Conservation (phyloP, 2,888 invertebrate genomes). For the Notodonta dromedarius region DNA sequence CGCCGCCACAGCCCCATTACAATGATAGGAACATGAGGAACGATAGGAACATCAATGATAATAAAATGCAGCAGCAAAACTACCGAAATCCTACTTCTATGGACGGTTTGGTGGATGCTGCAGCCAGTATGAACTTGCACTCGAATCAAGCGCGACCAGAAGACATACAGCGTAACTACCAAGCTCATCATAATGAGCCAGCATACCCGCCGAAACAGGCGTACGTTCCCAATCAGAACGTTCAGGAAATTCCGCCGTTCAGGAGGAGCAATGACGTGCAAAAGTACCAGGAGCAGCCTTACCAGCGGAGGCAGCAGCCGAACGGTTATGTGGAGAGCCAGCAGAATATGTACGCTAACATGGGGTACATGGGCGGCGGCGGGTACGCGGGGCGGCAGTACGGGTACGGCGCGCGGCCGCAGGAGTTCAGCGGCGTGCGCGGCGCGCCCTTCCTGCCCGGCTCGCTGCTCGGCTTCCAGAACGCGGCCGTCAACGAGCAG, state of each 20-base stretch:
- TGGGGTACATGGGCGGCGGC: slow-evolving; percentile 52
- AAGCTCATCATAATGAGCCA: slow-evolving; percentile 51
- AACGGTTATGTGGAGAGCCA: slow-evolving; percentile 70
- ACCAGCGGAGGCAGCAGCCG: slow-evolving; percentile 55
- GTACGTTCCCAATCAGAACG: slow-evolving; percentile 53
- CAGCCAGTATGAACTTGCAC: slow-evolving; percentile 64
- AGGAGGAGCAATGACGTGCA: slow-evolving; percentile 52
- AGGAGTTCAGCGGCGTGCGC: slow-evolving; percentile 57
- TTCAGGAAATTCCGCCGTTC: slow-evolving; percentile 61
- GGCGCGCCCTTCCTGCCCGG: slow-evolving; percentile 72
- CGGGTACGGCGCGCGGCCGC: slow-evolving; percentile 55
- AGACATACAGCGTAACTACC: slow-evolving; percentile 58
- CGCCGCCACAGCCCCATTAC: slow-evolving; percentile 52
- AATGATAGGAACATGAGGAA: slow-evolving; percentile 61
- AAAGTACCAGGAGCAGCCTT: slow-evolving; percentile 65
- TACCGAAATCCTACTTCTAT: slow-evolving; percentile 58
- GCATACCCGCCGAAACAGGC: slow-evolving; percentile 54
- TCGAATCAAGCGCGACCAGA: slow-evolving; percentile 52
- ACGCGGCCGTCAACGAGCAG: slow-evolving; percentile 80
- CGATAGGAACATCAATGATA: slow-evolving; percentile 60
- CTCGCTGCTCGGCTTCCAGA: slow-evolving; percentile 78
- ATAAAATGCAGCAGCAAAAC: slow-evolving; percentile 52
- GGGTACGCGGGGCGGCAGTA: slow-evolving; percentile 56
- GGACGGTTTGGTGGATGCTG: slow-evolving; percentile 67
- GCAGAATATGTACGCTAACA: slow-evolving; percentile 57